Percentiles rank a stretch among this genome's conserved stretches.
Conservation (phyloP, 2,113 vertebrate species). For the Charina bottae region DNA sequence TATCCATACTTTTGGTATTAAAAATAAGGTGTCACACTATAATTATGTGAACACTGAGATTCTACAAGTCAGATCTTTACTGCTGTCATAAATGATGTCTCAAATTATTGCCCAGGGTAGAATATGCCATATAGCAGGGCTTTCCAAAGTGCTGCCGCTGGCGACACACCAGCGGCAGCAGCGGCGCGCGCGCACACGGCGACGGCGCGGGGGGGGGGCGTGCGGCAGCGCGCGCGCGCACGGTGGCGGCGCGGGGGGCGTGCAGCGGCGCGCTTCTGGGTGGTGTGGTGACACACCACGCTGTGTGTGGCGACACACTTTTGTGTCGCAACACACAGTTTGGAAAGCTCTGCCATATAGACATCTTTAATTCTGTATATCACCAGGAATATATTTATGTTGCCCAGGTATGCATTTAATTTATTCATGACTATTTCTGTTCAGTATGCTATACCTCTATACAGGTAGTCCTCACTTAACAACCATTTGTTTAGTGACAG, state of each 20-base stretch:
- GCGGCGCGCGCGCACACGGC: too few relatives aligned
- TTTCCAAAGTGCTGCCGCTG: too few relatives aligned
- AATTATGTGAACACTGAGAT: conserved; percentile 31
- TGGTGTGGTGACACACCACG: too few relatives aligned
- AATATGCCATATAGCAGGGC: conserved; percentile 12
- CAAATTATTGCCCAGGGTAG: neutral
- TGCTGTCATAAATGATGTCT: conserved; percentile 12
- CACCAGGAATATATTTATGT: neutral
- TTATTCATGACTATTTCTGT: conserved; percentile 1
- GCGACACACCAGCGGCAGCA: too few relatives aligned
- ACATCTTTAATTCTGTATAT: conserved; percentile 1
- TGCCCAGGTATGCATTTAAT: neutral
- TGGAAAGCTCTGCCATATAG: conserved; percentile 6
- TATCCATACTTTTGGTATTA: conserved; percentile 11
- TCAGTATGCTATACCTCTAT: neutral
- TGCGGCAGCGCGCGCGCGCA: too few relatives aligned
- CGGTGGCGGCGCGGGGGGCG: too few relatives aligned
- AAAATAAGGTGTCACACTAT: conserved; percentile 23
- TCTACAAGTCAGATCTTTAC: conserved; percentile 18
- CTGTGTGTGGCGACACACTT: too few relatives aligned
- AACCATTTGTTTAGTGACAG: too few relatives aligned
- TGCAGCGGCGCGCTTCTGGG: too few relatives aligned
- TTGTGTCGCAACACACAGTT: too few relatives aligned
- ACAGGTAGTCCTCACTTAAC: too few relatives aligned
- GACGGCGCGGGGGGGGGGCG: too few relatives aligned